A percentile compares a stretch with the other conserved stretches of the same genome.
Conservation (phyloP, 2,888 invertebrate genomes). For the Parasteatoda lunata region DNA sequence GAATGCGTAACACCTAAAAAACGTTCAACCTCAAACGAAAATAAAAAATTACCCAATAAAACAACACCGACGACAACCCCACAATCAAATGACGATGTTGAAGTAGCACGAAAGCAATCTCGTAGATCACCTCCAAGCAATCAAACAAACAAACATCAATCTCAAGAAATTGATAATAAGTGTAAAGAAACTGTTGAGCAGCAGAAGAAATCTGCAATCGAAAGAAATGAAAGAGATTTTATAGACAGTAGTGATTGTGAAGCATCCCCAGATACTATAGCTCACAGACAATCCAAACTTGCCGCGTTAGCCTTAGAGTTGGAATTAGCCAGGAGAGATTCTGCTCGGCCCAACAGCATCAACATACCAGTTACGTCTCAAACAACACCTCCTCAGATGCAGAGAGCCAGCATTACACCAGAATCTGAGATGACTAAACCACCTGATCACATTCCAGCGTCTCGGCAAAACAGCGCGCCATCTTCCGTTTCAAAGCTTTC, state of each 20-base stretch:
- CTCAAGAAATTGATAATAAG: not conserved
- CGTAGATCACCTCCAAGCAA: not conserved
- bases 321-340: slow-evolving; percentile 52
- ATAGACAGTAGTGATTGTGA: slow-evolving; percentile 27
- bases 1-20: not conserved
- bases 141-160: not conserved
- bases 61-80: not conserved
- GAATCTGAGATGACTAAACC: not conserved
- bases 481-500: slow-evolving; percentile 41
- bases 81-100: not conserved
- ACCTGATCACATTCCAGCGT: slow-evolving; percentile 15
- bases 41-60: not conserved
- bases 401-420: not conserved
- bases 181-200: not conserved
- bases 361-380: not conserved
- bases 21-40: not conserved
- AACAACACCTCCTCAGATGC: not conserved
- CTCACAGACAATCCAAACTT: slow-evolving; percentile 55
- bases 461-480: slow-evolving; percentile 37
- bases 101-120: not conserved
- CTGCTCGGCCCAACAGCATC: not conserved
- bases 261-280: slow-evolving; percentile 45
- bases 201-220: not conserved
- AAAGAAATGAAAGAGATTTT: not conserved
- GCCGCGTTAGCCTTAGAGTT: slow-evolving; percentile 63